A percentile compares a stretch with the other conserved stretches of the same genome.
Conservation (phyloP, 2,797 vertebrate species). For the Premnoplex brunnescens region DNA sequence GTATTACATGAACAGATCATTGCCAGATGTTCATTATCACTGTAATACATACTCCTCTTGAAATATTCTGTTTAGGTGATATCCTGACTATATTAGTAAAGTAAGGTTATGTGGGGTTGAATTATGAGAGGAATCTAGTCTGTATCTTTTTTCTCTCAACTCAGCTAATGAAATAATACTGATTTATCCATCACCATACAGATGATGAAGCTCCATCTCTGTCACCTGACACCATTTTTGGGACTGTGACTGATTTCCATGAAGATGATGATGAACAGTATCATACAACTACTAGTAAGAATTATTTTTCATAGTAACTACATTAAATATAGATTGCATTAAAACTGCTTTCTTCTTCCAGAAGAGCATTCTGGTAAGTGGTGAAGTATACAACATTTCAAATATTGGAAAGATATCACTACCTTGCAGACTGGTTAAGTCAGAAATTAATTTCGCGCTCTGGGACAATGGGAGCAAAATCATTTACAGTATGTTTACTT, state of each 20-base stretch:
- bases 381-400: not conserved
- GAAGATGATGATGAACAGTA: not conserved
- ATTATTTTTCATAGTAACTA: not conserved
- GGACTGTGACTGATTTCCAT: not conserved
- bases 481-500: not conserved
- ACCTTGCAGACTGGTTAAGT: not conserved
- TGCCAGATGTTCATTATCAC: not conserved
- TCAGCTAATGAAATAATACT: not conserved
- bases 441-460: not conserved
- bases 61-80: not conserved
- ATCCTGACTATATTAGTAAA: not conserved
- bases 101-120: not conserved
- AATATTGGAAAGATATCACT: not conserved
- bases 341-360: slow-evolving; percentile 1
- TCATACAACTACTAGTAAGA: slow-evolving; percentile 51
- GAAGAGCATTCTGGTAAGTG: slow-evolving; percentile 2
- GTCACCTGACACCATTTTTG: not conserved
- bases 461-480: not conserved
- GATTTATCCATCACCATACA: not conserved
- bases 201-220: not conserved
- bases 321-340: not conserved
- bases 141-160: not conserved
- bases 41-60: not conserved
- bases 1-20: not conserved
- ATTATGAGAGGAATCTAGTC: not conserved